A percentile compares a stretch with the other conserved stretches of the same genome.
Evolutionary conservation across 2,797 vertebrate species (phyloP).

Genomic region (Aratinga solstitialis): DNA sequence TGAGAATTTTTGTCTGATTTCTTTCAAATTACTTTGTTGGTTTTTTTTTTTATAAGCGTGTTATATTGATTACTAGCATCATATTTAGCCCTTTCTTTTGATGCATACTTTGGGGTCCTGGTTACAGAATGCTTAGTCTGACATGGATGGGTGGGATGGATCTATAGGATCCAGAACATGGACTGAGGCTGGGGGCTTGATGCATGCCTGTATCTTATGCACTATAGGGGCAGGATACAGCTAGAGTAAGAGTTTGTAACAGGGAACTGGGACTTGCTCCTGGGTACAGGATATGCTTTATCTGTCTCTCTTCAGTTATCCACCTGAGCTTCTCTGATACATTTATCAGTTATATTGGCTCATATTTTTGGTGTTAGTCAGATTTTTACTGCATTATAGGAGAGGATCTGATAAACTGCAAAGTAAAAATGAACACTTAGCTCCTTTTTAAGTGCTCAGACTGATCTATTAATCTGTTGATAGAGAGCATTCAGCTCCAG

Average conservation of each 20-base stretch:
- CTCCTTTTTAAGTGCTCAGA: not conserved
- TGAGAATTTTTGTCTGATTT: not conserved
- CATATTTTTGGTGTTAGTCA: not conserved
- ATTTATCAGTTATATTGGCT: not conserved
- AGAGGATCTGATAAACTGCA: not conserved
- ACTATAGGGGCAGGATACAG: not conserved
- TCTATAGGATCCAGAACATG: not conserved
- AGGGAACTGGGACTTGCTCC: not conserved
- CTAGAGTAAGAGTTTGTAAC: not conserved
- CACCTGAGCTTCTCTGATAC: not conserved
- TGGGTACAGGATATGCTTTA: not conserved
- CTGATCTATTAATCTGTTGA: not conserved
- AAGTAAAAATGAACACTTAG: not conserved
- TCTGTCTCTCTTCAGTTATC: not conserved
- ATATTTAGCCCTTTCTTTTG: not conserved
- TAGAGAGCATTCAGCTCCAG: not conserved
- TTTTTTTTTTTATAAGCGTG: not conserved
- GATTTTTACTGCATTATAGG: not conserved
- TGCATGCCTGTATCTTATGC: accelerated
- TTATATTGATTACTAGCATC: not conserved
- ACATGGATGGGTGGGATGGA: not conserved
- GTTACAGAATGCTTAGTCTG: not conserved
- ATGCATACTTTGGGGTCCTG: not conserved
- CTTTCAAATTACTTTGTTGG: not conserved
- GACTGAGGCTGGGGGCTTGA: not conserved